These are phyloP conservation scores for Margaritifera margaritifera DNA, from an alignment of 2,888 invertebrate genomes.

Conservation along the genomic window DNA sequence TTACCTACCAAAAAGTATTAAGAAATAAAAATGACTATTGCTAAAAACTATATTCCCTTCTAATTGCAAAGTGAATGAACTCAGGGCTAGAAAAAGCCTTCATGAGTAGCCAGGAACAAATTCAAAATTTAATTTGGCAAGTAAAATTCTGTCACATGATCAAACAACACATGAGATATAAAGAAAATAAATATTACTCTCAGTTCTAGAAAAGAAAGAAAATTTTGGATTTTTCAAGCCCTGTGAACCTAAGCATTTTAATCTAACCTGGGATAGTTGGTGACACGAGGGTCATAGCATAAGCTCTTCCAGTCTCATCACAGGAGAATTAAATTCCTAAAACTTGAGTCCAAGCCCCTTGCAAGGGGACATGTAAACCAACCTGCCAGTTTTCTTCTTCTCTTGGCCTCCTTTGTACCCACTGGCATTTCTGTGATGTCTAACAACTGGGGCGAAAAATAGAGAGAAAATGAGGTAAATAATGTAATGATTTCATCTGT, in stretches of 20 bases:
- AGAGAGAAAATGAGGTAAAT: constrained; percentile 11
- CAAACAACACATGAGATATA: no score
- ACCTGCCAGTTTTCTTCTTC: constrained; percentile 83
- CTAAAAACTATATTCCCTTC: no score
- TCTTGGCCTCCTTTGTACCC: constrained; percentile 85
- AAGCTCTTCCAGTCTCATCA: not conserved
- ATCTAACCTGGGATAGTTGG: not conserved
- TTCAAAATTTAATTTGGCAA: no score
- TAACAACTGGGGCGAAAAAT: constrained; percentile 76
- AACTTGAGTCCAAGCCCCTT: constrained; percentile 3
- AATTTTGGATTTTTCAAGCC: no score
- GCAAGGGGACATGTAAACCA: constrained; percentile 16
- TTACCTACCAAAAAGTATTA: no score
- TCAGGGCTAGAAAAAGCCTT: no score
- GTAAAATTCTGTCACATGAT: no score
- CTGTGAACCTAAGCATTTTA: not conserved
- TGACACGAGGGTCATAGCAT: not conserved
- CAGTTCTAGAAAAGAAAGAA: no score
- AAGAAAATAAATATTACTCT: no score
- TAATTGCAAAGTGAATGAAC: no score
- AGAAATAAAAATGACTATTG: no score
- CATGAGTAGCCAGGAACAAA: no score
- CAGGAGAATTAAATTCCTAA: not conserved
- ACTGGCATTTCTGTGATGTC: constrained; percentile 95
- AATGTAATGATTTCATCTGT: not conserved